Percentiles rank a stretch among this genome's conserved stretches.
Evolutionary conservation across 2,888 invertebrate species (phyloP).

Genomic region (Diplazon laetatorius): DNA sequence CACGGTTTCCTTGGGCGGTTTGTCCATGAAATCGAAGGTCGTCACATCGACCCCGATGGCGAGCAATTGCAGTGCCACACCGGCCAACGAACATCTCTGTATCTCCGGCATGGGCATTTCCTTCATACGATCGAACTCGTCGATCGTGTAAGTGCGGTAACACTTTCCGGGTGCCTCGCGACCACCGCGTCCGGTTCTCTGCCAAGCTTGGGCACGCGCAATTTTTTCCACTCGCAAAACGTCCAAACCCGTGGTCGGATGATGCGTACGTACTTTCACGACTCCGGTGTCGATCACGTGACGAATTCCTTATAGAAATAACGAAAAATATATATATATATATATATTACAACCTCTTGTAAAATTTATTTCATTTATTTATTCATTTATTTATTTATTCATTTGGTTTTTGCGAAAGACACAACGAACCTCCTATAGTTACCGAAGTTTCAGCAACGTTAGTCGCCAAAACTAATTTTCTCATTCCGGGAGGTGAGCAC

Average conservation of each 20-base stretch:
- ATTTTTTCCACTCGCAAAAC: constrained; percentile 91
- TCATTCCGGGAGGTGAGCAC: constrained; percentile 87
- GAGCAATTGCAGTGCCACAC: constrained; percentile 91
- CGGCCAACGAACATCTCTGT: constrained; percentile 86
- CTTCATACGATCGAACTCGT: constrained; percentile 89
- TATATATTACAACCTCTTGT: not conserved
- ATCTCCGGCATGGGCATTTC: constrained; percentile 94
- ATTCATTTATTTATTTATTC: no score
- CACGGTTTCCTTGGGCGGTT: constrained; percentile 90
- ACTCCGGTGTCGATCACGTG: constrained; percentile 96
- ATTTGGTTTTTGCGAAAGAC: no score
- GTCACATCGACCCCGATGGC: constrained; percentile 92
- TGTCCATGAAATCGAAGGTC: constrained; percentile 95
- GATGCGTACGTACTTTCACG: constrained; percentile 94
- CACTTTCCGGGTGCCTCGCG: constrained; percentile 93
- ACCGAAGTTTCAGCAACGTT: constrained; percentile 99
- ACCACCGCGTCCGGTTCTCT: constrained; percentile 96
- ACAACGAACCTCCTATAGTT: constrained; percentile 90
- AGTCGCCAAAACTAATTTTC: constrained; percentile 97
- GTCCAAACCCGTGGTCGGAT: constrained; percentile 92
- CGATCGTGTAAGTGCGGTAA: constrained; percentile 93
- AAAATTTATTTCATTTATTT: not conserved
- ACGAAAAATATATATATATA: not conserved
- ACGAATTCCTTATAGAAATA: constrained; percentile 88
- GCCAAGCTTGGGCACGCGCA: constrained; percentile 96